Evolutionary conservation across 23 tunicate species (phyloP), one percentile per base, ranked within the genome.

Genomic region (Phallusia fumigata): DNA sequence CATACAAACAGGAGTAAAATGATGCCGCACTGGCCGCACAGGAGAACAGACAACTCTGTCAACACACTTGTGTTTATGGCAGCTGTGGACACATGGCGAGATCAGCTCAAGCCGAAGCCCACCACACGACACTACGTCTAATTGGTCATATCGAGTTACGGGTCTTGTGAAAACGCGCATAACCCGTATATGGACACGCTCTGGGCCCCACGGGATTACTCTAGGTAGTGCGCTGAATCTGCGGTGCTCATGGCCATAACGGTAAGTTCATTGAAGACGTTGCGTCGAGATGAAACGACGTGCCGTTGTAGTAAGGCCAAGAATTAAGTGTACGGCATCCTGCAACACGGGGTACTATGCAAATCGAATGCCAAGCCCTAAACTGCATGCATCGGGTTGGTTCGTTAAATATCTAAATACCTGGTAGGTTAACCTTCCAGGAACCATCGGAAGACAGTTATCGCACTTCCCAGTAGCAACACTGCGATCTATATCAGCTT

Each of bases 271-370:
- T 58, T 58, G 69, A 21, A 24, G 69, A 22, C 28, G 15, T 58
- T 58, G 69, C 69, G 69, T 58, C 1, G 69, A 58, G 69, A 58
- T 58, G 69, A 58, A 58, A 58, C 69, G 69, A 58, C 28, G n/a
- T 58, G 28, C 28, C 16, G 15, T 58, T 21, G 28, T 24, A 24
- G 15, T 16, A 16, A 58, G 69, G 69, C 28, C 69, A 21, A 24
- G 28, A 58, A 5, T 22, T 24, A 58, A 58, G 28, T 58, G 69
- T 1, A 58, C 47, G 69, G 69, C 69, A 21, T 58, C 69, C 69
- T 58, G 28, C 28, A 21, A 58, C 69, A 24, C 3, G 69, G 16
- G 28, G 69, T 24, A 11, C 3, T 16, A 58, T 21, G 69, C 69
- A 24, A 58, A 58, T 5, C 47, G 47, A 40, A 40, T 40, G 47